A percentile compares a stretch with the other conserved stretches of the same genome.
phyloP scores from a whole-genome alignment of 2,888 invertebrate genomes.

The Brachyopa scutellaris region DNA sequence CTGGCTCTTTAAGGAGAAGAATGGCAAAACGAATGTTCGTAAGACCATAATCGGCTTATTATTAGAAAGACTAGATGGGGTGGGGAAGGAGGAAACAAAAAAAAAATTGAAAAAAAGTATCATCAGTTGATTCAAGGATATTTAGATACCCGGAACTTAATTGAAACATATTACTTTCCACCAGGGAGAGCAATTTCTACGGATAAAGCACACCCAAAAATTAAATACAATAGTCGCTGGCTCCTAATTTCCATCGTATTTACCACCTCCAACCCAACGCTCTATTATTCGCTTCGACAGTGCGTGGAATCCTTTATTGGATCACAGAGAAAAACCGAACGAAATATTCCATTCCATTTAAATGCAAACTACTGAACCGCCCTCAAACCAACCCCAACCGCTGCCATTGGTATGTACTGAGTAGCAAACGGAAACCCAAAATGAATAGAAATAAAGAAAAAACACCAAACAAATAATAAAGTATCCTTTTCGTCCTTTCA shows the following conservation, averaged over 20 bases:
- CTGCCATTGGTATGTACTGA: not conserved
- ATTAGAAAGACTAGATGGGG: constrained; percentile 24
- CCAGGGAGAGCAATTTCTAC: not conserved
- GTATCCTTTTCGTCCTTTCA: constrained; percentile 38
- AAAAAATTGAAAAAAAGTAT: not conserved
- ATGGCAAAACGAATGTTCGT: constrained; percentile 59
- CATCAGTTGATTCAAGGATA: constrained; percentile 35
- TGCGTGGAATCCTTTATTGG: constrained; percentile 60
- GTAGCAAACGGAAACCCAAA: constrained; percentile 9
- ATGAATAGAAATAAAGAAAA: not conserved
- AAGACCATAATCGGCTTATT: constrained; percentile 69
- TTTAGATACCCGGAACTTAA: constrained; percentile 28
- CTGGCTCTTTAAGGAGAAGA: constrained; percentile 12
- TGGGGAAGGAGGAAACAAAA: not conserved
- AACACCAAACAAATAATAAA: constrained; percentile 40
- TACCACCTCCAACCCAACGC: not conserved
- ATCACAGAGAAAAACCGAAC: not conserved
- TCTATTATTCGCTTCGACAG: constrained; percentile 51
- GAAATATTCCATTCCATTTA: constrained; percentile 47
- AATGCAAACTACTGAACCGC: constrained; percentile 59
- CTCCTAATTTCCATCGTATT: constrained; percentile 32
- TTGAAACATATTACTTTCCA: constrained; percentile 52
- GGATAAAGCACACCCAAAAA: not conserved
- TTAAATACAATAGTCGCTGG: not conserved
- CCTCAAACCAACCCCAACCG: constrained; percentile 1